A percentile compares a stretch with the other conserved stretches of the same genome.
Conservation (phyloP, 2,113 vertebrate species). For the Perca flavescens region DNA sequence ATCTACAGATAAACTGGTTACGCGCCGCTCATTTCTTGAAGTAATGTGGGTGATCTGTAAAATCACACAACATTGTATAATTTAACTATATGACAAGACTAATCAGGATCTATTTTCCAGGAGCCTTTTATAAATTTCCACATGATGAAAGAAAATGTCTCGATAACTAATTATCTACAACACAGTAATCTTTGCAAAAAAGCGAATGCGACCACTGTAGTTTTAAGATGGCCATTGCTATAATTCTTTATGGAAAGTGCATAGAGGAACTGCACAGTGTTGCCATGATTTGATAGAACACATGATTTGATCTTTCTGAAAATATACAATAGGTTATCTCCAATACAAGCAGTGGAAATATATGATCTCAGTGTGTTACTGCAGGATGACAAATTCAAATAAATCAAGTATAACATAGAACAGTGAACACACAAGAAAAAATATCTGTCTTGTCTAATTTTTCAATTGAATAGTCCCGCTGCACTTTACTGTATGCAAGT, state of each 20-base stretch:
- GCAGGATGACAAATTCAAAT: not conserved
- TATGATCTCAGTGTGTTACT: not conserved
- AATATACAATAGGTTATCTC: not conserved
- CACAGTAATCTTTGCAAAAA: not conserved
- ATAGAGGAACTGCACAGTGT: not conserved
- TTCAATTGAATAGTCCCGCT: not conserved
- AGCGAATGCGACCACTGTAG: not conserved
- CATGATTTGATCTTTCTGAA: not conserved
- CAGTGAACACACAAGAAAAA: not conserved
- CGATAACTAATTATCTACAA: not conserved
- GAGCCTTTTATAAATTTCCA: not conserved
- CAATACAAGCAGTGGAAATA: not conserved
- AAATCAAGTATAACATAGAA: not conserved
- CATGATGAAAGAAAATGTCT: not conserved
- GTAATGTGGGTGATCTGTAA: constrained; percentile 12
- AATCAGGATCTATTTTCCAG: not conserved
- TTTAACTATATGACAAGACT: not conserved
- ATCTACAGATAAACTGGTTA: constrained; percentile 73
- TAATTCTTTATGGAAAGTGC: not conserved
- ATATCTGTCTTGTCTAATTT: not conserved
- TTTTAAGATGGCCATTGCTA: not conserved
- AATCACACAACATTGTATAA: constrained; percentile 1
- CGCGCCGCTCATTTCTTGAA: constrained; percentile 22
- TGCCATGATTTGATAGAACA: not conserved
- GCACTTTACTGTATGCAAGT: not conserved